Conservation (phyloP, 2,888 invertebrate species). For the Chamaedrilus cognettii region DNA sequence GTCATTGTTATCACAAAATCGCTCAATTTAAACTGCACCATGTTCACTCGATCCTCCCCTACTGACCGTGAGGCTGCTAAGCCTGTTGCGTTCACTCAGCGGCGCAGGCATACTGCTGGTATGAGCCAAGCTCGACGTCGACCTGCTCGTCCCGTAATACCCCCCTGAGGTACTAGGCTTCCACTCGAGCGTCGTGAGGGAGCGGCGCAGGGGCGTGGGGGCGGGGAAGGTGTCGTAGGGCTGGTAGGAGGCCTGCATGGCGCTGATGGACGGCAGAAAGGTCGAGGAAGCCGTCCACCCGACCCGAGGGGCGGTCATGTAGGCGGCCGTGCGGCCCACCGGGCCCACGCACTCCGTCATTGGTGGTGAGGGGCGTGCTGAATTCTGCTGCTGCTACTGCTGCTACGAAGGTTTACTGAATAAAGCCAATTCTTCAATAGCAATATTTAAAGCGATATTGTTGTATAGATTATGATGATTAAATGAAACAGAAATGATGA, state of each 20-base stretch:
- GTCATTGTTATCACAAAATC: no score
- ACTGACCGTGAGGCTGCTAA: conserved; percentile 54
- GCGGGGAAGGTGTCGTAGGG: conserved; percentile 53
- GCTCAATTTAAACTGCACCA: no score
- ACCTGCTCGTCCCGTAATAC: conserved; percentile 56
- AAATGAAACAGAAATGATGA: no score
- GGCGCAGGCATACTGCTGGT: conserved; percentile 54
- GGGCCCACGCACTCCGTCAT: conserved; percentile 16
- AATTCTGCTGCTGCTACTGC: no score
- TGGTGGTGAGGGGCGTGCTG: no score
- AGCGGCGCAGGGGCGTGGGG: conserved; percentile 53
- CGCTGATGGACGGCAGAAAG: conserved; percentile 70
- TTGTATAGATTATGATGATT: no score
- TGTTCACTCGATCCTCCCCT: no score
- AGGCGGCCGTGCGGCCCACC: conserved; percentile 49
- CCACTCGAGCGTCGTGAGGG: conserved; percentile 57
- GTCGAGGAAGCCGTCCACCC: conserved; percentile 52
- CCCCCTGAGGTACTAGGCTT: conserved; percentile 55
- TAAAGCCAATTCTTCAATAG: no score
- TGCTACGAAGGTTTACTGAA: no score
- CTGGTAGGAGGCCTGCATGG: conserved; percentile 65
- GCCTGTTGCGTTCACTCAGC: conserved; percentile 47
- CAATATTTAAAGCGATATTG: no score
- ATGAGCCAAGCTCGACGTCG: conserved; percentile 51
- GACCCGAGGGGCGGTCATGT: conserved; percentile 56